Conservation (phyloP, 2,113 vertebrate genomes). For the rat (Rattus norvegicus) region GRCr8 NC_086023.1:89414501-89415000, state of each 20-base stretch:
- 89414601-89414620: conserved; percentile 78
- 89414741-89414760: background rate
- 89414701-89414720: conserved; percentile 56
- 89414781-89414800: conserved; percentile 52
- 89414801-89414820: conserved; percentile 68
- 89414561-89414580: conserved; percentile 74
- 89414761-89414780: conserved; percentile 32
- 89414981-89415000: background rate
- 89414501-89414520: conserved; percentile 83
- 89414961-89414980: background rate
- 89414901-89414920: background rate
- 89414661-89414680: conserved; percentile 75
- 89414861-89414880: background rate
- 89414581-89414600: conserved; percentile 44
- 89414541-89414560: conserved; percentile 78
- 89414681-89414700: conserved; percentile 11
- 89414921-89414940: background rate
- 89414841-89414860: background rate
- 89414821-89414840: conserved; percentile 2
- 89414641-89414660: conserved; percentile 78
- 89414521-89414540: conserved; percentile 77
- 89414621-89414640: conserved; percentile 81
- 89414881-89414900: background rate
- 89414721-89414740: conserved; percentile 48
- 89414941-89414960: background rate